phyloP scores from a whole-genome alignment of 2,113 vertebrate genomes.

The Ceyx cyanopectus region DNA sequence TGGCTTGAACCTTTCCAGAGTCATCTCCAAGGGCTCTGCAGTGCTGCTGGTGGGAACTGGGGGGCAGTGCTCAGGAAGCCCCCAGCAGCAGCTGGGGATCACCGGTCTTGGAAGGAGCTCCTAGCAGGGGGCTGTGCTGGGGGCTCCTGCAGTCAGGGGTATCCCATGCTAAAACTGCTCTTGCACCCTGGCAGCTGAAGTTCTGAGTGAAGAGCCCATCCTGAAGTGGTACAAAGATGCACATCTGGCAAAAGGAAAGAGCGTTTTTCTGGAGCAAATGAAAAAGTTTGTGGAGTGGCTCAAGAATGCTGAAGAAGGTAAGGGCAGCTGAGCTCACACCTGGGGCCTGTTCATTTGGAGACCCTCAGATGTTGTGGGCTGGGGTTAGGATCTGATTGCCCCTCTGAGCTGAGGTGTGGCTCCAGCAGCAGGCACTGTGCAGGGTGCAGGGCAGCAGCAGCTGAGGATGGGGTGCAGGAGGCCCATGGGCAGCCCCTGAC shows the following conservation, averaged over 20 bases:
- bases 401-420: accelerated
- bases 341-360: not conserved
- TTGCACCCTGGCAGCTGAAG: conserved; percentile 84
- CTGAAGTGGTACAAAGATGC: conserved; percentile 97
- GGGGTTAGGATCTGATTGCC: too few relatives aligned
- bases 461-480: accelerated
- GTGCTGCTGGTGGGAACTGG: not conserved
- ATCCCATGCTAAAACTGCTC: not conserved
- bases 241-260: conserved; percentile 94
- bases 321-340: not conserved
- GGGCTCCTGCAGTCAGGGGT: too few relatives aligned
- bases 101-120: too few relatives aligned
- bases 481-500: not conserved
- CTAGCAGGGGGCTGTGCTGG: too few relatives aligned
- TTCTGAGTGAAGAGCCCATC: conserved; percentile 97
- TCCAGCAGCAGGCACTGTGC: accelerated
- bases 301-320: conserved; percentile 98
- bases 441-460: not conserved
- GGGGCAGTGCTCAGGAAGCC: not conserved
- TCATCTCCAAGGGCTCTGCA: not conserved
- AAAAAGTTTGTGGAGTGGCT: conserved; percentile 99
- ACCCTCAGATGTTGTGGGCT: not conserved
- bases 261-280: conserved; percentile 98
- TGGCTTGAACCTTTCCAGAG: not conserved
- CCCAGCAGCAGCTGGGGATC: not conserved